Evolutionary conservation across 2,888 invertebrate species (phyloP).

Genomic region (Lagria hirta): DNA sequence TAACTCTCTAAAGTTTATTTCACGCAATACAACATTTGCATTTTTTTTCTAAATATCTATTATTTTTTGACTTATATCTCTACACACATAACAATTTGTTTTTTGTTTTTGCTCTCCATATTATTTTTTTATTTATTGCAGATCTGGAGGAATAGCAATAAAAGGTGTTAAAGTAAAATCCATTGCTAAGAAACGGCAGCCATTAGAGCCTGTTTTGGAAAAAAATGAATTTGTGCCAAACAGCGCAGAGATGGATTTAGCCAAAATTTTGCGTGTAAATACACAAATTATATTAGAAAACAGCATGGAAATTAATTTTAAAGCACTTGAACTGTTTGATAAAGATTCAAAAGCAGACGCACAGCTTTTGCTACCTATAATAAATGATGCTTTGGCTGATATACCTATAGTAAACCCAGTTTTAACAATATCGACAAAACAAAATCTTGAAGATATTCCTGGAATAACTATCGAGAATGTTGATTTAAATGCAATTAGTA

Average conservation of each 20-base stretch:
- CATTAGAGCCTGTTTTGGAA: slow-evolving; percentile 76
- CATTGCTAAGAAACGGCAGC: slow-evolving; percentile 68
- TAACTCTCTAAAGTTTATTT: too few relatives aligned
- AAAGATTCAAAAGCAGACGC: slow-evolving; percentile 44
- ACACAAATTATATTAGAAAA: slow-evolving; percentile 77
- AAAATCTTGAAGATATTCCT: too few relatives aligned
- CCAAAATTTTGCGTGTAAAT: slow-evolving; percentile 58
- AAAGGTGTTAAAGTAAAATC: slow-evolving; percentile 75
- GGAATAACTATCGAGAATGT: too few relatives aligned
- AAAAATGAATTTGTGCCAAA: slow-evolving; percentile 73
- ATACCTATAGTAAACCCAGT: background rate
- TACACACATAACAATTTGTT: too few relatives aligned
- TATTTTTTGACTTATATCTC: too few relatives aligned
- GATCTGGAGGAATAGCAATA: slow-evolving; percentile 76
- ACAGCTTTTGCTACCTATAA: background rate
- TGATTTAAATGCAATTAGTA: too few relatives aligned
- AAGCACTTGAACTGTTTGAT: slow-evolving; percentile 59
- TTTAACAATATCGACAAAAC: too few relatives aligned
- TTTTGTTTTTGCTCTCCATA: background rate
- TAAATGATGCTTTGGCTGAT: background rate
- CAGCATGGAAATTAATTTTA: slow-evolving; percentile 62
- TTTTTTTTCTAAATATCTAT: too few relatives aligned
- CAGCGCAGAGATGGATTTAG: slow-evolving; percentile 34
- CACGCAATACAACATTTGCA: too few relatives aligned
- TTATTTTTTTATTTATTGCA: slow-evolving; percentile 35